Conservation (phyloP, 2,797 vertebrate species). For the Adelosebastes latens region DNA sequence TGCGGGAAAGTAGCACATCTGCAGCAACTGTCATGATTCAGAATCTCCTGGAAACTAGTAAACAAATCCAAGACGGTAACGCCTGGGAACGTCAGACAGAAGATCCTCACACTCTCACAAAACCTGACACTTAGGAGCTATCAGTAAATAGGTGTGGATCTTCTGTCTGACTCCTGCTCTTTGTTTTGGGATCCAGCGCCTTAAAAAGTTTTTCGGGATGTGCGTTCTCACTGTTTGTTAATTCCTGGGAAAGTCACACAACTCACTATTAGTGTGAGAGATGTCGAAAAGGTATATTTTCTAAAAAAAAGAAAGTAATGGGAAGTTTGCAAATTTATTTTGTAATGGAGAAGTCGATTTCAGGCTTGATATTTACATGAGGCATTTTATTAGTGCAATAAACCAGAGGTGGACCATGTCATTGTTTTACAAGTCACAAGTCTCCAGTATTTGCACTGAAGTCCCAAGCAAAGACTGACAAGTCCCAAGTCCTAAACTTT, state of each 20-base stretch:
- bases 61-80: not conserved
- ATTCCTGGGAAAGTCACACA: not conserved
- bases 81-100: not conserved
- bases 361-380: not conserved
- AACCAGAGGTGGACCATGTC: not conserved
- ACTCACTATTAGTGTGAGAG: not conserved
- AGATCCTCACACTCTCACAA: not conserved
- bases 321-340: not conserved
- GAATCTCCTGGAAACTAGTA: slow-evolving; percentile 3
- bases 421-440: too few relatives aligned
- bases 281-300: not conserved
- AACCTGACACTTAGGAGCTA: not conserved
- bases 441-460: too few relatives aligned
- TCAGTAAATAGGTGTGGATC: not conserved
- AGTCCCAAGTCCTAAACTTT: too few relatives aligned
- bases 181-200: not conserved
- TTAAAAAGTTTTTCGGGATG: not conserved
- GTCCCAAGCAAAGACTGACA: too few relatives aligned
- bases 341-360: not conserved
- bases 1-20: not conserved
- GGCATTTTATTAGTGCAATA: not conserved
- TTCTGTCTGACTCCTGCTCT: not conserved
- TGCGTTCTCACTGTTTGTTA: not conserved
- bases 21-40: slow-evolving; percentile 7
- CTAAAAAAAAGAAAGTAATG: not conserved